Evolutionary conservation across 2,113 vertebrate species (phyloP), one percentile per base, ranked within the genome.

Genomic region (Poeciliopsis occidentalis): DNA sequence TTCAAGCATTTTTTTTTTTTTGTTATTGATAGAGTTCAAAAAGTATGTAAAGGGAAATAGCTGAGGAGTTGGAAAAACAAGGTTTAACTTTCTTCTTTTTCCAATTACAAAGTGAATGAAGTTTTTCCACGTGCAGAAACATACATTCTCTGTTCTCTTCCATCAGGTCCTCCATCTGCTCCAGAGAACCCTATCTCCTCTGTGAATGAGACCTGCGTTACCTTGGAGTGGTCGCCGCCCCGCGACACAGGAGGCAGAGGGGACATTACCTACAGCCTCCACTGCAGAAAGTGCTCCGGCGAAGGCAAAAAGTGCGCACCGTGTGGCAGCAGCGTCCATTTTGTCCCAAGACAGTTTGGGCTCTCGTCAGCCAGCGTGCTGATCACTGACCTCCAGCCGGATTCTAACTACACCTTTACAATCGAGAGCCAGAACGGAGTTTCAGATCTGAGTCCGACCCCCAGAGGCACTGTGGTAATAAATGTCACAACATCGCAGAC

Each of bases 401-500:
- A 95, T 79, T 95, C 94, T 51, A 96, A 95, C 91, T 96, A 96
- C 85, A 94, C 92, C 76, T 96, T 96, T 76, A 94, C 92, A 34
- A 73, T 96, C 1, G 95, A 96, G 91, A 94, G 94, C 44, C 87
- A 95, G 71, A 96, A 95, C 0, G 95, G 95, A 1, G 94, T 95
- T 22, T 95, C 95, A 0, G 94, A 95, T 66, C 82, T 96, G 12
- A 96, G 93, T 72, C 88, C 93, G 3, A 83, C 78, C 1, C 92
- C 91, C 0, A 92, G 91, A 70, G 94, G 93, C 57, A 89, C 84
- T 0, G 93, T 94, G 1, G 86, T 91, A 11, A 85, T 96, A 79
- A 95, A 95, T 60, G 83, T 96, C 82, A 96, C 95, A 29, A 96
- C 95, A 3, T 93, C 94, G 30, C 95, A 96, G 87, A 95, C 95